A percentile compares a stretch with the other conserved stretches of the same genome.
Evolutionary conservation across 2,888 invertebrate species (phyloP).

Genomic region (Acanthoscelides obtectus): DNA sequence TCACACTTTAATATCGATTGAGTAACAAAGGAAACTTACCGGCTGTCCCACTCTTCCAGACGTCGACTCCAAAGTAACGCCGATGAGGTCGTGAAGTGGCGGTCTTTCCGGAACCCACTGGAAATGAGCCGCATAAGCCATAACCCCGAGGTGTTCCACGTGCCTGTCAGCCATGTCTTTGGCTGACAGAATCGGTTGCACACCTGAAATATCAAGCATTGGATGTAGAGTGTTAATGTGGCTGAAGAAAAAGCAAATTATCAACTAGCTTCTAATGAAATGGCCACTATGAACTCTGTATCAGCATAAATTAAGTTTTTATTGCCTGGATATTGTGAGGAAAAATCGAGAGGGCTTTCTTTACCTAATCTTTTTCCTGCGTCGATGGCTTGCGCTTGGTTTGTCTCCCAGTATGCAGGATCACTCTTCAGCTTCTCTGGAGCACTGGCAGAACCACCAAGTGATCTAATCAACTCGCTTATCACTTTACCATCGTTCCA

Average conservation of each 20-base stretch:
- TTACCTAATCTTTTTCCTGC: conserved; percentile 63
- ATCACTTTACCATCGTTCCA: conserved; percentile 95
- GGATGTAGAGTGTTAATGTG: no score
- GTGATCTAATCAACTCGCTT: conserved; percentile 80
- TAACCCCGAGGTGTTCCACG: conserved; percentile 93
- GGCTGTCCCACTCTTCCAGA: conserved; percentile 83
- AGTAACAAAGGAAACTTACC: conserved; percentile 50
- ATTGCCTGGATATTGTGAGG: no score
- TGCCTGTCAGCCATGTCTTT: conserved; percentile 93
- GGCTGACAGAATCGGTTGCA: conserved; percentile 85
- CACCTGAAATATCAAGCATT: conserved; percentile 51
- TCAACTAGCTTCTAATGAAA: no score
- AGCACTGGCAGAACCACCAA: conserved; percentile 83
- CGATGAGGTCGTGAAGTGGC: conserved; percentile 76
- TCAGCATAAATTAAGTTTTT: no score
- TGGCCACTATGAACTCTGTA: no score
- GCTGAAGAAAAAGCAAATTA: no score
- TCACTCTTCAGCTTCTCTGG: conserved; percentile 75
- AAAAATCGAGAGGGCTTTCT: no score
- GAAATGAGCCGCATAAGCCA: conserved; percentile 94
- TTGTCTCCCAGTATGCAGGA: conserved; percentile 74
- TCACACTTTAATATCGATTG: no score
- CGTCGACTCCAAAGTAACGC: conserved; percentile 75
- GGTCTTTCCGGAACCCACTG: conserved; percentile 84
- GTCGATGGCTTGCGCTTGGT: conserved; percentile 72